Evolutionary conservation across 2,888 invertebrate genomes (phyloP), one percentile per base, ranked within the genome.

Genomic region (Drosophila algonquin): DNA sequence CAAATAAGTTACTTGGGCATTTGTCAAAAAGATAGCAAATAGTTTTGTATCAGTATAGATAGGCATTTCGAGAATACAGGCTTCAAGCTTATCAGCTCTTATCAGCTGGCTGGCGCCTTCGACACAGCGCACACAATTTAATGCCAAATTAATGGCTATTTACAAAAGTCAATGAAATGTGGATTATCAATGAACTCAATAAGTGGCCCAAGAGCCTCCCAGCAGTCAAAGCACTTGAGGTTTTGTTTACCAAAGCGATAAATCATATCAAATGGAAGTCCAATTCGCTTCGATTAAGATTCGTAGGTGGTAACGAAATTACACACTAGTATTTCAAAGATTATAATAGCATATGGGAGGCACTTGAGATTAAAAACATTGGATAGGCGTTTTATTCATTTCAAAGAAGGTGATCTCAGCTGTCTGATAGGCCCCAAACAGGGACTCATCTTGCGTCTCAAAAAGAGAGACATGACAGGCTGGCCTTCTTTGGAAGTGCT

Each of bases 401-500:
- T 12, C 35, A 35, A 35, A 68, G 56, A 32, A 32, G 50, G 7
- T 14, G 40, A 14, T 40, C 14, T 32, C 7, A 10, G 7, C 18
- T 21, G 47, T 44, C 63, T 40, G 56, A 32, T 55, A 63, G 57
- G 30, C 24, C 73, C 16, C 40, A 72, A 54, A 12, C n/a, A 12
- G 16, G 45, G 45, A 27, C 30, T 55, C 55, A 45, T 47, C 50
- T 53, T 52, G 35, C 30, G 40, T 51, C 57, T 45, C 53, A 46
- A 71, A 64, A 60, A 65, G 24, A 56, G 60, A 58, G 57, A 68
- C 56, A 48, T 54, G 59, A 52, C 48, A 30, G 6, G 47, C 51
- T 53, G 62, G 57, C 56, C 76, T 69, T 67, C 45, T 40, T 40
- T 73, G 57, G 55, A 74, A 52, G 54, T 65, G 67, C 70, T 62